Percentiles rank a stretch among this genome's conserved stretches.
These are phyloP conservation scores for Cuniculus paca DNA, from an alignment of 2,797 vertebrate species.

Conservation along the genomic window DNA sequence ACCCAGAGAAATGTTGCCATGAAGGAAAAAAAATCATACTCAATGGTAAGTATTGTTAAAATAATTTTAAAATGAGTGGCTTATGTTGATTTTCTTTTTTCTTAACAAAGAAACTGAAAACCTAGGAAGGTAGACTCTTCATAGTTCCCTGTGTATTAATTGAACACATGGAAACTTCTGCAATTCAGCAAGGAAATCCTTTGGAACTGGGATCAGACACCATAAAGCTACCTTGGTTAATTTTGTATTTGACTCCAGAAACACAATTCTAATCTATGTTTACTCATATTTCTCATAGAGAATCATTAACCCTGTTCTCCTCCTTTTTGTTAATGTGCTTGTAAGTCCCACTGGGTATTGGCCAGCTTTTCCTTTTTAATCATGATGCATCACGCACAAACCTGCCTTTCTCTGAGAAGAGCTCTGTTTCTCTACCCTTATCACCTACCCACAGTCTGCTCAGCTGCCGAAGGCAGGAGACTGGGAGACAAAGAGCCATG, in stretches of 20 bases:
- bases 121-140: background rate
- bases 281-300: slow-evolving; percentile 49
- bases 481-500: slow-evolving; percentile 11
- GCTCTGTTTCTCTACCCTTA: slow-evolving; percentile 49
- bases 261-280: slow-evolving; percentile 56
- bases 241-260: slow-evolving; percentile 14
- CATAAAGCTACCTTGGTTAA: background rate
- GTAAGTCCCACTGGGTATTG: background rate
- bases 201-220: slow-evolving; percentile 16
- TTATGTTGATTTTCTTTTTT: background rate
- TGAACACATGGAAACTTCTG: background rate
- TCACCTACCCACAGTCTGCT: slow-evolving; percentile 49
- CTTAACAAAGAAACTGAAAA: slow-evolving; percentile 47
- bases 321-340: background rate
- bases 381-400: background rate
- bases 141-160: background rate
- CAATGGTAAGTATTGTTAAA: slow-evolving; percentile 38
- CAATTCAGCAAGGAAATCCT: slow-evolving; percentile 36
- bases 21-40: background rate
- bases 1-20: background rate
- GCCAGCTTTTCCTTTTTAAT: background rate
- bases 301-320: slow-evolving; percentile 45
- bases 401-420: slow-evolving; percentile 11
- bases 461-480: background rate
- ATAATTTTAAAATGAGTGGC: slow-evolving; percentile 12